Percentiles rank a stretch among this genome's conserved stretches.
Evolutionary conservation across 2,113 vertebrate genomes (phyloP).

Genomic region (Pardalotus punctatus): DNA sequence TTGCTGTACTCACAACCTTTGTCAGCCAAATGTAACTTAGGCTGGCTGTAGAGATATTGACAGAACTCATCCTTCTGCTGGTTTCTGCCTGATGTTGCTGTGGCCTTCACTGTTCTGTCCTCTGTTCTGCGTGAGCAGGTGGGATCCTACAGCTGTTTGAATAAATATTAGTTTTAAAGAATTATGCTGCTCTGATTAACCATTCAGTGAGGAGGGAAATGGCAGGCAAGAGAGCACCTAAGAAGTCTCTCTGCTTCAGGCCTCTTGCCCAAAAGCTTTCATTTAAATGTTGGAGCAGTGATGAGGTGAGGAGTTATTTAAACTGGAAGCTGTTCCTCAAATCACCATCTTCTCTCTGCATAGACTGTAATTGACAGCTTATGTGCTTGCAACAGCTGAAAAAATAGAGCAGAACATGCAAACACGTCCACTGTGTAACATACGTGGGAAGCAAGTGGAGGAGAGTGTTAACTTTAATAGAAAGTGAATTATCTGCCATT

Average conservation of each 20-base stretch:
- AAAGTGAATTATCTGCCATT: constrained; percentile 35
- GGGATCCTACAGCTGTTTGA: constrained; percentile 49
- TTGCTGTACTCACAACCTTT: background rate
- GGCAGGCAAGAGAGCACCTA: background rate
- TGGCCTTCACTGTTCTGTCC: background rate
- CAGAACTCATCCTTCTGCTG: constrained; percentile 48
- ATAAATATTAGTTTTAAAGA: constrained; percentile 64
- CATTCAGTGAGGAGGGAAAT: background rate
- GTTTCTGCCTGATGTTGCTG: constrained; percentile 18
- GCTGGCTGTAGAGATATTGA: constrained; percentile 30
- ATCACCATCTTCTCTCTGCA: constrained; percentile 53
- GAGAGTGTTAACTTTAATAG: constrained; percentile 45
- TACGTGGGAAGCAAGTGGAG: constrained; percentile 44
- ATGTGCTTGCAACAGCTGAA: constrained; percentile 73
- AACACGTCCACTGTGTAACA: constrained; percentile 1
- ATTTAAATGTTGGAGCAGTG: constrained; percentile 21
- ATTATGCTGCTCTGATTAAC: constrained; percentile 69
- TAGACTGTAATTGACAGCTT: constrained; percentile 63
- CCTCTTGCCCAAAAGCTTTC: constrained; percentile 45
- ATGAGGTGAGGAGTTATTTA: constrained; percentile 45
- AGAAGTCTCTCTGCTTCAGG: constrained; percentile 15
- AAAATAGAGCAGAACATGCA: constrained; percentile 66
- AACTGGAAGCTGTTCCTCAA: constrained; percentile 20
- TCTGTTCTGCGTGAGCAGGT: constrained; percentile 15
- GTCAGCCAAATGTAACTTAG: background rate